Base-by-base conservation (phyloP, 2,888 invertebrate species). In the Quadriops clusia region DNA sequence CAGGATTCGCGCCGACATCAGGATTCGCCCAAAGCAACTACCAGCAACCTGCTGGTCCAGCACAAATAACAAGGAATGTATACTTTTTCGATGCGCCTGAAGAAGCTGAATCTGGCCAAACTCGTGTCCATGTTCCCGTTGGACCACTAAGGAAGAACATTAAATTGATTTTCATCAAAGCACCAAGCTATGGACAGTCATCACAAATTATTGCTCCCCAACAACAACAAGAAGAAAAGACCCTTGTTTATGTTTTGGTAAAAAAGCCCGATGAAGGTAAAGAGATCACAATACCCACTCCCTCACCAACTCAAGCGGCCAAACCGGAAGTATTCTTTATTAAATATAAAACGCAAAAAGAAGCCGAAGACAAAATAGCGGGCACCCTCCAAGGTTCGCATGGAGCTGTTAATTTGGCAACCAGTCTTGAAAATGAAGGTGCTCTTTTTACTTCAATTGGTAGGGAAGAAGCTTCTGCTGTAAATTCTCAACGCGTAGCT, bases 301-400 rank as follows among this genome's bases (percentile, higher is more conserved):
- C 75, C 13, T 70, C 75, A 3, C 82, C 83, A 28, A 82, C 82
- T 30, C 77, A 77, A 51, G 84, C 84, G 40, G 74, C 78, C 56
- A 86, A 86, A 67, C 86, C 86, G 32, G 85, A 86, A 64, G 86
- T 85, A 38, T 85, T 82, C 73, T 86, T 85, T 71, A 85, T 81
- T 69, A 76, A 78, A 46, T 81, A 81, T 71, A 80, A 78, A 64
- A 42, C 40, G 10, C 45, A 49, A 33, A 40, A 45, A 13, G 49
- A 47, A 24, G 46, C 46, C 12, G 41, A 45, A 32, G 38, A 42
- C 12, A 36, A 43, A 11, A 36, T 47, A 14, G 28, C 32, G 11
- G 27, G 31, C 6, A 36, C 36, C 13, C n/a, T n/a, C n/a, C n/a
- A n/a, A n/a, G n/a, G n/a, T n/a, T n/a, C n/a, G n/a, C n/a, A n/a